These are phyloP conservation scores for Phaenicophaeus curvirostris DNA, from an alignment of 2,797 vertebrate genomes.

Conservation along the genomic window DNA sequence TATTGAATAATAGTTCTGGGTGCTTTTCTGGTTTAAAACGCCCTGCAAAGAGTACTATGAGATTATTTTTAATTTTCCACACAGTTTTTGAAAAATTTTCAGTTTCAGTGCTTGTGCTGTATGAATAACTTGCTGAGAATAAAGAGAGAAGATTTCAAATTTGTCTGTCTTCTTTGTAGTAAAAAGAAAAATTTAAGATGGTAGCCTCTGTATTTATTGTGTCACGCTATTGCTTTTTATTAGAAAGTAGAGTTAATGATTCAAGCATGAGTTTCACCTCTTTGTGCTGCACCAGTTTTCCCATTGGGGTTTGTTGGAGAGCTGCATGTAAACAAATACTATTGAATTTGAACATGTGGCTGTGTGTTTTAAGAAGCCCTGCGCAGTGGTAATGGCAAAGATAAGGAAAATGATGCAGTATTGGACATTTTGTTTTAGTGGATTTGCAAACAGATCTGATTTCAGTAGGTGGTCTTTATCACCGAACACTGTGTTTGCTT, in stretches of 20 bases:
- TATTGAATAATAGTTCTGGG: neutral
- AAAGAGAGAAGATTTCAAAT: neutral
- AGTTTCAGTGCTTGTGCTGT: neutral
- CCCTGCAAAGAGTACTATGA: neutral
- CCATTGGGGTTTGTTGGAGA: neutral
- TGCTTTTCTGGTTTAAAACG: neutral
- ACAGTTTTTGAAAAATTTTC: neutral
- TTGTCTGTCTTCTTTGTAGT: neutral
- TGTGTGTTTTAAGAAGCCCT: neutral
- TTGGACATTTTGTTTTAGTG: neutral
- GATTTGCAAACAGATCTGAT: neutral
- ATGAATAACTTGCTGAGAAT: neutral
- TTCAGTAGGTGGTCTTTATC: neutral
- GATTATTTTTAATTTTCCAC: neutral
- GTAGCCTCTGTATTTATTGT: neutral
- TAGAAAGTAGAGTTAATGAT: slow-evolving; percentile 19
- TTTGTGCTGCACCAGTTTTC: slow-evolving; percentile 1
- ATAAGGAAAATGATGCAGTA: neutral
- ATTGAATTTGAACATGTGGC: neutral
- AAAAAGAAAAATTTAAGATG: neutral
- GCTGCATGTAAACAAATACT: neutral
- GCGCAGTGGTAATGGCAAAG: neutral
- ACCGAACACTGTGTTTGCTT: neutral
- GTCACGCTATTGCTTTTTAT: slow-evolving; percentile 3
- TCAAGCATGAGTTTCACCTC: neutral